Evolutionary conservation across 2,888 invertebrate species (phyloP).

Genomic region (Eupithecia tripunctaria): DNA sequence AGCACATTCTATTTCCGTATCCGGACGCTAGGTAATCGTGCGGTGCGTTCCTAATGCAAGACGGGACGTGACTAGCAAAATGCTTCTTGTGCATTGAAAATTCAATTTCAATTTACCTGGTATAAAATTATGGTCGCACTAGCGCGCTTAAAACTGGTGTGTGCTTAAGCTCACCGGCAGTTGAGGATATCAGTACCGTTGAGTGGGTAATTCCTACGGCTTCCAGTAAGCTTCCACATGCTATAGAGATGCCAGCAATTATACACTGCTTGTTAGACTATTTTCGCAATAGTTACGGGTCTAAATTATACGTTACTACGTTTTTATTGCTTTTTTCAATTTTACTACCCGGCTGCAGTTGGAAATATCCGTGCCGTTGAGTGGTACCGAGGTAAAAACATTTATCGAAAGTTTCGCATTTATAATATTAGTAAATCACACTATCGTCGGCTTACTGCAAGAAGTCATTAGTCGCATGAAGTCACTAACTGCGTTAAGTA

Average conservation of each 20-base stretch:
- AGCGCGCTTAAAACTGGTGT: conserved; percentile 28
- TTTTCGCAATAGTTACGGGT: neutral
- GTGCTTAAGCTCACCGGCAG: conserved; percentile 25
- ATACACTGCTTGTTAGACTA: neutral
- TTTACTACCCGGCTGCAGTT: neutral
- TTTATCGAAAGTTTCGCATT: too few species aligned
- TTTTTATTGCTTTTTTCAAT: neutral
- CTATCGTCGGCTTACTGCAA: too few species aligned
- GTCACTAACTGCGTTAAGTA: too few species aligned
- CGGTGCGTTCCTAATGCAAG: neutral
- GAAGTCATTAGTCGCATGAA: too few species aligned
- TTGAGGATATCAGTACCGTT: conserved; percentile 29
- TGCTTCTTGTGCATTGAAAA: conserved; percentile 2
- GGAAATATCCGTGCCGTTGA: too few species aligned
- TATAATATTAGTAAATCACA: too few species aligned
- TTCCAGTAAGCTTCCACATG: conserved; percentile 21
- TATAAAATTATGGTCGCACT: conserved; percentile 15
- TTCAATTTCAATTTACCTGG: neutral
- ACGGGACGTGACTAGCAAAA: neutral
- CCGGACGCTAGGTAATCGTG: conserved; percentile 6
- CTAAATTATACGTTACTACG: neutral
- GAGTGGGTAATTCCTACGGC: conserved; percentile 30
- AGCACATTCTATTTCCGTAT: neutral
- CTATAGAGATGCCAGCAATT: neutral
- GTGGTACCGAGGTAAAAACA: too few species aligned